Percentiles rank a stretch among this genome's conserved stretches.
These are phyloP conservation scores for Philereme vetulata DNA, from an alignment of 2,888 invertebrate species.

Conservation along the genomic window DNA sequence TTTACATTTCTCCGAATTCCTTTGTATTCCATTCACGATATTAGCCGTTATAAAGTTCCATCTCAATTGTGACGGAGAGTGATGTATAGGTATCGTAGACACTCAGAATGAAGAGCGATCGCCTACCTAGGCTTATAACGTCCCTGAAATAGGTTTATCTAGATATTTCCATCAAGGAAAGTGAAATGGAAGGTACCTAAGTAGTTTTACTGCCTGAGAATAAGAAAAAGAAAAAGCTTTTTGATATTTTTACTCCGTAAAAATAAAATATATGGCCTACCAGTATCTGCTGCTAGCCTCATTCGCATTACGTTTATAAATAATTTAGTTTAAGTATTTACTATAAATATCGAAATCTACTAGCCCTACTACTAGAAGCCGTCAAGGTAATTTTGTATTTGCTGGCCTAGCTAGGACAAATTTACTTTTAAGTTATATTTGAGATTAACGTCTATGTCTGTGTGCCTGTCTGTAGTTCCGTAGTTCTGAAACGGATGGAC, in stretches of 20 bases:
- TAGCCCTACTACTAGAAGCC: too few relatives aligned
- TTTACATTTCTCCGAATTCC: constrained; percentile 13
- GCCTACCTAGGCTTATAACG: constrained; percentile 13
- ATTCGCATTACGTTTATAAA: too few relatives aligned
- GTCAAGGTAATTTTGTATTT: too few relatives aligned
- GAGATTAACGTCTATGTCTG: too few relatives aligned
- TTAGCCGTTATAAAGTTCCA: constrained; percentile 16
- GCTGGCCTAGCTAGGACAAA: too few relatives aligned
- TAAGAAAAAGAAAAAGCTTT: constrained; percentile 8
- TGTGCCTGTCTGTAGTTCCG: too few relatives aligned
- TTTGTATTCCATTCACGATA: constrained; percentile 4
- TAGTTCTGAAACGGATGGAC: too few relatives aligned
- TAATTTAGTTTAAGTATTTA: too few relatives aligned
- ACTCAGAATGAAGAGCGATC: constrained; percentile 20
- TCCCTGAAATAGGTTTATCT: constrained; percentile 16
- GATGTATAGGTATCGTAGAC: constrained; percentile 8
- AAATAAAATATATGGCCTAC: too few relatives aligned
- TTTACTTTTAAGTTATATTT: too few relatives aligned
- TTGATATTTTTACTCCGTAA: not conserved
- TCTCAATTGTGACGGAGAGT: constrained; percentile 22
- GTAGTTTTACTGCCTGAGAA: not conserved
- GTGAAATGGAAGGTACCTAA: constrained; percentile 7
- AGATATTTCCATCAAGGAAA: constrained; percentile 12
- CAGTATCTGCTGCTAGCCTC: too few relatives aligned
- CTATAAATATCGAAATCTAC: too few relatives aligned